Evolutionary conservation across 2,797 vertebrate species (phyloP), one percentile per base, ranked within the genome.

Genomic region (Phalloptychus januarius): DNA sequence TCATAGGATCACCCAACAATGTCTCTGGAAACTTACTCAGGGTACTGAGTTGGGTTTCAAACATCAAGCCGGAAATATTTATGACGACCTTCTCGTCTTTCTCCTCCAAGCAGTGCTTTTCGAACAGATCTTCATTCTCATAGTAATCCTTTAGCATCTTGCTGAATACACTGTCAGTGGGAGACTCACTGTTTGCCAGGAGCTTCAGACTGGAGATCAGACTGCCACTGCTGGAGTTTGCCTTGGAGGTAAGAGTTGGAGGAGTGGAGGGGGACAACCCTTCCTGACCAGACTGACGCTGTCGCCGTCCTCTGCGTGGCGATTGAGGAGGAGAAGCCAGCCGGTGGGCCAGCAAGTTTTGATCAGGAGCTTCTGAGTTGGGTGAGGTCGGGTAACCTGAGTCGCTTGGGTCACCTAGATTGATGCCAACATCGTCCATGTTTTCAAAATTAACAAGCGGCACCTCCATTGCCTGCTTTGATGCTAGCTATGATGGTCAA

Each of bases 21-120:
- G 98, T 97, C 25, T 99, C 97, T 0, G 98, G 98, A 87, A 99
- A 99, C 89, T 97, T 97, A 83, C 91, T 95, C n/a, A 99, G 94
- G 15, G 98, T 99, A 93, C 97, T 97, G 83, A 98, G 97, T 85
- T 97, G 96, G 0, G 98, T 99, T 94, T 99, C 98, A 15, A 97
- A 99, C 90, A 97, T 96, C 81, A 99, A 87, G 23, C 98, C 98
- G 0, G 98, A 98, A 23, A 99, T 93, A 82, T 99, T 99, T 92
- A 99, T 97, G 90, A 98, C 96, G 40, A 99, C 96, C 31, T 97
- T 96, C 82, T 97, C 97, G 69, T 97, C 96, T 25, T 96, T 97
- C 65, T 98, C 97, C 56, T 97, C 96, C 79, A 95, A 45, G 63
- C 80, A 94, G 69, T 94, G 92, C 83, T 96, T 95, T 79, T 98